Evolutionary conservation across 2,113 vertebrate genomes (phyloP), one percentile per base, ranked within the genome.

Genomic region (Ictidomys tridecemlineatus): DNA sequence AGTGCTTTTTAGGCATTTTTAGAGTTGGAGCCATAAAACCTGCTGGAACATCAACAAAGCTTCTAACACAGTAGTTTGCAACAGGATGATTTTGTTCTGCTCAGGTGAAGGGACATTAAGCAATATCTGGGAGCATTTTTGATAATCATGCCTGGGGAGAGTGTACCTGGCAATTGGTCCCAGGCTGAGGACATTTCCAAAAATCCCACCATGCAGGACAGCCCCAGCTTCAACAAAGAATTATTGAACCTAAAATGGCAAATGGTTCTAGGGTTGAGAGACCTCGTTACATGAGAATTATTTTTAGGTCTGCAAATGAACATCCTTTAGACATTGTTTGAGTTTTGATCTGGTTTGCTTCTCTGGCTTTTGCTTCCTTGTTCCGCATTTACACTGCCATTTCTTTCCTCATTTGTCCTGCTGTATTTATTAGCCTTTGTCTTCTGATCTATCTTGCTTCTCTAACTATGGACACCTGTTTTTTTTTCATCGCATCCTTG

Each of bases 311-410:
- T 79, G 24, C 48, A 87, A 78, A 85, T 63, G 10, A 72, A 76
- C 65, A 8, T 63, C 34, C n/a, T 39, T 53, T 78, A 26, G 42
- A 45, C 12, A 56, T 13, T 70, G 14, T 95, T 65, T 84, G 72
- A n/a, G 30, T 30, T 63, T 93, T 74, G 39, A n/a, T 58, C 37
- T 45, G 11, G 11, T 30, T 92, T 96, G 80, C 8, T 89, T 92
- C 67, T 77, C 89, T 93, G 89, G 24, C 16, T 92, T 58, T 48
- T 94, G 16, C 39, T 76, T 89, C 72, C 67, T 94, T 65, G 72
- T 8, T 51, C 7, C 51, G 37, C 16, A 26, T 16, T 93, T 70
- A 56, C 4, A 34, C 22, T 42, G 9, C 32, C 20, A 34, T 90
- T 16, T 3, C 1, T 76, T 58, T 95, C 34, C 22, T 84, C 2